Conservation (phyloP, 23 tunicate species). For the Trididemnum clinides region DNA sequence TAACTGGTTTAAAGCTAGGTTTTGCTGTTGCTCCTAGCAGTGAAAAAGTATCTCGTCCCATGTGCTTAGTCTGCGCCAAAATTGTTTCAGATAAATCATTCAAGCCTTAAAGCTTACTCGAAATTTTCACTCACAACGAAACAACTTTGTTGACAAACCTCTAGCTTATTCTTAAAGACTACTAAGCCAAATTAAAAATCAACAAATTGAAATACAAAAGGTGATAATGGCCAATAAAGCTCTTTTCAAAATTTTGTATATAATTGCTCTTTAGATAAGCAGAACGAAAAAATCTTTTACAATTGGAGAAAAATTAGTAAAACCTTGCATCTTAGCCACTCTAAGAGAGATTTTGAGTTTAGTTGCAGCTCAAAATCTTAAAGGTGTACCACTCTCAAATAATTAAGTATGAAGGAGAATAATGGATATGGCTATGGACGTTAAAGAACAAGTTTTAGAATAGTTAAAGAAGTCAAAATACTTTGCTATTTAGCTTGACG, state of each 20-base stretch:
- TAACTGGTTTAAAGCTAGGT: too few relatives aligned
- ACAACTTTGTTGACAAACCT: slow-evolving; percentile 49
- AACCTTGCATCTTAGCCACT: slow-evolving; percentile 50
- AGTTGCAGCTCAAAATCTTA: slow-evolving; percentile 49
- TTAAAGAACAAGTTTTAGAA: slow-evolving; percentile 47
- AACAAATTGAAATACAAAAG: slow-evolving; percentile 38
- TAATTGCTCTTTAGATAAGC: slow-evolving; percentile 31
- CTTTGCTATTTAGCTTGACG: too few relatives aligned
- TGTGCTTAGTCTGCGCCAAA: too few relatives aligned
- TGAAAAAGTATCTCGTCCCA: slow-evolving; percentile 22
- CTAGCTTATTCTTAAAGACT: slow-evolving; percentile 56
- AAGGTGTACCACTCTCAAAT: slow-evolving; percentile 60
- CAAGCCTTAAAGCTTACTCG: slow-evolving; percentile 51
- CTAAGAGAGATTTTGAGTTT: slow-evolving; percentile 52
- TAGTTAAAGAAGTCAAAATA: too few relatives aligned
- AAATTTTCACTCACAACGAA: slow-evolving; percentile 43
- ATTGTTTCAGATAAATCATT: too few relatives aligned
- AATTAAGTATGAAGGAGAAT: slow-evolving; percentile 50
- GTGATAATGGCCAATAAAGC: slow-evolving; percentile 43
- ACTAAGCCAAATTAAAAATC: slow-evolving; percentile 51
- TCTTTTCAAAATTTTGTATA: slow-evolving; percentile 37
- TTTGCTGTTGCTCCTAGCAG: slow-evolving; percentile 65
- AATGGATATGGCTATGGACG: slow-evolving; percentile 49
- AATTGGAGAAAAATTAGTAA: slow-evolving; percentile 56
- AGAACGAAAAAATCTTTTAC: slow-evolving; percentile 56